Conservation (phyloP, 2,797 vertebrate species). For the Coendou prehensilis region DNA sequence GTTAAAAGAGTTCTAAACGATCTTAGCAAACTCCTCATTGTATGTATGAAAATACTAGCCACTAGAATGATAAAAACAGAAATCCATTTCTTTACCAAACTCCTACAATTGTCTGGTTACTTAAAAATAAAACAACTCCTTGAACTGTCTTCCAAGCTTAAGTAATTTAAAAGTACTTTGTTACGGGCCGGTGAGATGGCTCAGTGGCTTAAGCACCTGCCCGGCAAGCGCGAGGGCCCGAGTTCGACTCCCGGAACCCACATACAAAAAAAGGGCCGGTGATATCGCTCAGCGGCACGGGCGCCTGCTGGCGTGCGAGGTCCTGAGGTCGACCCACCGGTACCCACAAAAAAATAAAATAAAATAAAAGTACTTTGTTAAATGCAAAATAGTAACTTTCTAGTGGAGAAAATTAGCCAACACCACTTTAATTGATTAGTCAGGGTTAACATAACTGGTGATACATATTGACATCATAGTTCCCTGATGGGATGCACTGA, state of each 20-base stretch:
- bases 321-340: too few species aligned
- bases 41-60: not conserved
- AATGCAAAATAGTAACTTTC: not conserved
- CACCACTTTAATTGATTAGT: not conserved
- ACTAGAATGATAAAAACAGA: not conserved
- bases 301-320: too few species aligned
- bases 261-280: too few species aligned
- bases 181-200: not conserved
- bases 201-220: too few species aligned
- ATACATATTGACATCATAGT: not conserved
- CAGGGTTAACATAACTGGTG: not conserved
- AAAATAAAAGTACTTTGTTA: not conserved
- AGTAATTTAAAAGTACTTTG: not conserved
- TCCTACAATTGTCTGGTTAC: not conserved
- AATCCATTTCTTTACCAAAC: not conserved
- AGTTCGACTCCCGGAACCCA: too few species aligned
- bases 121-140: slow-evolving; percentile 6
- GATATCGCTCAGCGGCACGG: too few species aligned
- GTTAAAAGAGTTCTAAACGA: not conserved
- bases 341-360: too few species aligned
- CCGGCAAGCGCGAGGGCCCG: too few species aligned
- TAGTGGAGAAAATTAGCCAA: not conserved
- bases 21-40: not conserved
- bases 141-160: not conserved
- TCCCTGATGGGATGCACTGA: not conserved